These are phyloP conservation scores for Plebejus argus DNA, from an alignment of 2,888 invertebrate genomes.

Conservation along the genomic window DNA sequence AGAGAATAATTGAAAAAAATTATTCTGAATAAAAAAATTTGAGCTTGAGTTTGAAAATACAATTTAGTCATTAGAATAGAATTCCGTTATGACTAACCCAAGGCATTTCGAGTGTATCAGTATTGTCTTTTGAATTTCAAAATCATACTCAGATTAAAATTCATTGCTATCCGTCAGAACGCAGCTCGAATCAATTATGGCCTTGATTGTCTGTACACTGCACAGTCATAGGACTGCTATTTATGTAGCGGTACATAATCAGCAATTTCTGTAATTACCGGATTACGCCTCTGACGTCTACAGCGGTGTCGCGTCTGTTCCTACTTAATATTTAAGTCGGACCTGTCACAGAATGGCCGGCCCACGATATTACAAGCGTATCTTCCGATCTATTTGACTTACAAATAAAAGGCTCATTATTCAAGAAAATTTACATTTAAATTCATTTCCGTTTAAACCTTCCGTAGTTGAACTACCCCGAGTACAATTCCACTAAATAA, in stretches of 20 bases:
- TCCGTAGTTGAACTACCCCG: not conserved
- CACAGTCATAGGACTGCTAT: not conserved
- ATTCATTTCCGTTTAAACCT: constrained; percentile 6
- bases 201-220: not conserved
- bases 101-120: constrained; percentile 15
- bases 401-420: not conserved
- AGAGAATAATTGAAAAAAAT: too few species aligned
- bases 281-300: not conserved
- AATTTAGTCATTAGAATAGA: too few species aligned
- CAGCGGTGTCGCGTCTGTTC: constrained; percentile 8
- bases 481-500: constrained; percentile 44
- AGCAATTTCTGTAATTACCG: constrained; percentile 19
- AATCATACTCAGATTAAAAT: constrained; percentile 10
- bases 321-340: constrained; percentile 24
- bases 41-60: too few species aligned
- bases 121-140: not conserved
- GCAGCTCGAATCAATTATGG: constrained; percentile 8
- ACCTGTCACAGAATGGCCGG: constrained; percentile 23
- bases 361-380: not conserved
- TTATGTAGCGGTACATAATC: constrained; percentile 1
- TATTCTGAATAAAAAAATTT: too few species aligned
- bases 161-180: constrained; percentile 2
- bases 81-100: not conserved
- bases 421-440: constrained; percentile 22
- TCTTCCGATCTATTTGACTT: constrained; percentile 15